Evolutionary conservation across 2,888 invertebrate genomes (phyloP).

Genomic region (Drosophila longiperda): DNA sequence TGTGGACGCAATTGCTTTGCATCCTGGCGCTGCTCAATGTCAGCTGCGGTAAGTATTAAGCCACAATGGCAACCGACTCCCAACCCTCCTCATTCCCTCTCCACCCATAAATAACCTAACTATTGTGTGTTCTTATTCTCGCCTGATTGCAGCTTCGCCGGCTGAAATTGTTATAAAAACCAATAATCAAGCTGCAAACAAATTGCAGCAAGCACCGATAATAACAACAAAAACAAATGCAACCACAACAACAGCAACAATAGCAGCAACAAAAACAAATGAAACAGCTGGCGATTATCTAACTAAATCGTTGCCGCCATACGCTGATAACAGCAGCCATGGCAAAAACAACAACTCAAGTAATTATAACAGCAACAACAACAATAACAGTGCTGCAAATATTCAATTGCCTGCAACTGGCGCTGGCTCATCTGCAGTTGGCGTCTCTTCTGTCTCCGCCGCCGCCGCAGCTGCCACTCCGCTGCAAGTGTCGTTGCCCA

Average conservation of each 20-base stretch:
- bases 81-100: neutral
- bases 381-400: slow-evolving; percentile 30
- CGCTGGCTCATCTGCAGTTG: slow-evolving; percentile 19
- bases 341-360: slow-evolving; percentile 56
- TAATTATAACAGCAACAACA: slow-evolving; percentile 34
- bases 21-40: slow-evolving; percentile 53
- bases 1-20: slow-evolving; percentile 51
- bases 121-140: slow-evolving; percentile 13
- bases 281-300: slow-evolving; percentile 78
- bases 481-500: slow-evolving; percentile 48
- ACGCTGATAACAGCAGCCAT: slow-evolving; percentile 70
- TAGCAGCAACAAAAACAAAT: slow-evolving; percentile 35
- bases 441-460: neutral
- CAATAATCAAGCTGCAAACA: slow-evolving; percentile 52
- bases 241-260: slow-evolving; percentile 13
- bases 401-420: slow-evolving; percentile 34
- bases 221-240: slow-evolving; percentile 26
- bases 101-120: slow-evolving; percentile 60
- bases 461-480: slow-evolving; percentile 33
- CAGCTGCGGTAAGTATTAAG: slow-evolving; percentile 54
- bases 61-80: slow-evolving; percentile 14
- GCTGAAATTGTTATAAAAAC: slow-evolving; percentile 71
- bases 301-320: slow-evolving; percentile 50
- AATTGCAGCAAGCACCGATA: slow-evolving; percentile 37
- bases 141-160: slow-evolving; percentile 63